phyloP scores from a whole-genome alignment of 2,113 vertebrate genomes.

The Corythornis madagascariensis region DNA sequence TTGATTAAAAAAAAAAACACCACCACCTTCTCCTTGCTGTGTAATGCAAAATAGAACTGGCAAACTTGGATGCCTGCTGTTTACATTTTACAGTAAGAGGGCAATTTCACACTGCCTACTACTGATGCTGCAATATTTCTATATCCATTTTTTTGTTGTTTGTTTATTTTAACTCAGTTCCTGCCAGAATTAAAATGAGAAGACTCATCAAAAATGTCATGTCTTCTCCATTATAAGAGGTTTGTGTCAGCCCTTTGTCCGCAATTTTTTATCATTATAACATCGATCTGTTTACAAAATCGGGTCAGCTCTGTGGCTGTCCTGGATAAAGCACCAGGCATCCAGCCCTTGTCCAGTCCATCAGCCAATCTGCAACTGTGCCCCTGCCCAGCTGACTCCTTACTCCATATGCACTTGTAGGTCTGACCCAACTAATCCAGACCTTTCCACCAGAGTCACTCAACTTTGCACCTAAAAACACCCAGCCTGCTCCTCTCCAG shows the following conservation, averaged over 20 bases:
- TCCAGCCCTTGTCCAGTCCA: not conserved
- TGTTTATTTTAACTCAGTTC: slow-evolving; percentile 10
- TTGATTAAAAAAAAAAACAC: not conserved
- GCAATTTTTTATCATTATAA: not conserved
- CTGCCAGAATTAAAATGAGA: not conserved
- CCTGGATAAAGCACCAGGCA: not conserved
- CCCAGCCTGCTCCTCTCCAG: fast-evolving
- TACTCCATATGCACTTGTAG: not conserved
- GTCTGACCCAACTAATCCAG: not conserved
- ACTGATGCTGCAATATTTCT: slow-evolving; percentile 33
- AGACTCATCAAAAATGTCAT: not conserved
- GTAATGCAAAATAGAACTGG: not conserved
- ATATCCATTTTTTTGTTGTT: not conserved
- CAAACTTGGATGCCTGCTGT: slow-evolving; percentile 25
- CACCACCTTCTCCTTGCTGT: not conserved
- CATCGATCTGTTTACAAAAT: not conserved
- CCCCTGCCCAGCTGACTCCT: not conserved
- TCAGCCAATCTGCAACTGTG: not conserved
- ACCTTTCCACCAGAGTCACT: not conserved
- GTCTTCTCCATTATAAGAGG: not conserved
- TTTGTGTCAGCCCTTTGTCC: not conserved
- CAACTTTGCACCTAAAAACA: not conserved
- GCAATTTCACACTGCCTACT: slow-evolving; percentile 56
- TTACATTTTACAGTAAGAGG: slow-evolving; percentile 25
- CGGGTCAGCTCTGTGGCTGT: not conserved